Evolutionary conservation across 2,797 vertebrate genomes (phyloP).

Genomic region (Arrhamphus sclerolepis): DNA sequence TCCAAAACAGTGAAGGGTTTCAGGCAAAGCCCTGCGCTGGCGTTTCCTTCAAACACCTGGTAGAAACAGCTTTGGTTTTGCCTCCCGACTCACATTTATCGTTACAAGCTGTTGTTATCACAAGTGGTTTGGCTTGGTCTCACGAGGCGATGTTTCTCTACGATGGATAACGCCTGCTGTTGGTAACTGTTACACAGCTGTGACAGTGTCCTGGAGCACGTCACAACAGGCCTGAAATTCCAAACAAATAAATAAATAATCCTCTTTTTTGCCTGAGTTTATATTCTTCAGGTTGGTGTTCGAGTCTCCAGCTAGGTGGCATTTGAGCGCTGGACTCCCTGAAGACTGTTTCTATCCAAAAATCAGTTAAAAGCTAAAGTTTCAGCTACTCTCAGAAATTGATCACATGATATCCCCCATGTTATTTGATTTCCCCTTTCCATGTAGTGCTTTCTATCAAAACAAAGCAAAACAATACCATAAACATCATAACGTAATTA

Average conservation of each 20-base stretch:
- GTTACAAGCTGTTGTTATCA: conserved; percentile 62
- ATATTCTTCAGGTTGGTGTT: not conserved
- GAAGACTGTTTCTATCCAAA: conserved; percentile 10
- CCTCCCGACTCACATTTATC: conserved; percentile 56
- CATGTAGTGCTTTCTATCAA: conserved; percentile 28
- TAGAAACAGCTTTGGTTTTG: conserved; percentile 64
- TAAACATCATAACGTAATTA: conserved; percentile 39
- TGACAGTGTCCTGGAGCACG: conserved; percentile 41
- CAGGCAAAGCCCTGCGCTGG: conserved; percentile 29
- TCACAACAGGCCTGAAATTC: conserved; percentile 14
- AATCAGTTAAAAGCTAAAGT: not conserved
- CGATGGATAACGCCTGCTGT: conserved; percentile 57
- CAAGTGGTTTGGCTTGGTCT: conserved; percentile 69
- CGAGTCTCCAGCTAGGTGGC: no score
- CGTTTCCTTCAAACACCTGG: conserved; percentile 67
- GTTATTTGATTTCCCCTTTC: not conserved
- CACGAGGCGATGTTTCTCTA: conserved; percentile 43
- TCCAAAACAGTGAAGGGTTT: not conserved
- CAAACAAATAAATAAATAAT: not conserved
- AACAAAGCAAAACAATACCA: conserved; percentile 33
- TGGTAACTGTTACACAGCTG: conserved; percentile 64
- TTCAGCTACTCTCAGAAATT: no score
- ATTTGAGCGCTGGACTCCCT: no score
- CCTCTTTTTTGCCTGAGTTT: no score
- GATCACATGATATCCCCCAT: not conserved